These are phyloP conservation scores for Himantopus leucocephalus DNA, from an alignment of 2,113 vertebrate species.

Conservation along the genomic window DNA sequence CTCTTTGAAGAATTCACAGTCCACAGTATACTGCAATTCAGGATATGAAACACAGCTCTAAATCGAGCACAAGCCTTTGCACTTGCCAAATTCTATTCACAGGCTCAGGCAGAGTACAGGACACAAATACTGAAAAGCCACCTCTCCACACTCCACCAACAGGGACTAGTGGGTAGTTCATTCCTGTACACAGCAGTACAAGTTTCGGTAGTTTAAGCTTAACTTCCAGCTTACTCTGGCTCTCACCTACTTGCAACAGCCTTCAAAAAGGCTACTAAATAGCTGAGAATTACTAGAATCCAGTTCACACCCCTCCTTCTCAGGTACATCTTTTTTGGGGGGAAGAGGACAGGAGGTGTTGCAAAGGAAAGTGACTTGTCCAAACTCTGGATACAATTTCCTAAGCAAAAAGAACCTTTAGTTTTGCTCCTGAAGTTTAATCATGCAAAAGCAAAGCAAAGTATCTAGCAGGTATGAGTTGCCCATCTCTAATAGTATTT, in stretches of 20 bases:
- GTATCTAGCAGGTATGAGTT: not conserved
- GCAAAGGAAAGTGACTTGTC: not conserved
- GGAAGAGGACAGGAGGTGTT: too few species aligned
- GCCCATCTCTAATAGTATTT: not conserved
- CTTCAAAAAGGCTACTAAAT: not conserved
- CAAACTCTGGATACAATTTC: not conserved
- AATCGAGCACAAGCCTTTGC: not conserved
- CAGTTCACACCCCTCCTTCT: not conserved
- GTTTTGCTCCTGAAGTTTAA: not conserved
- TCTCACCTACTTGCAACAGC: not conserved
- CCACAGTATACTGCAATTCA: slow-evolving; percentile 85
- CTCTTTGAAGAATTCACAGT: slow-evolving; percentile 91
- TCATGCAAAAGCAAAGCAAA: not conserved
- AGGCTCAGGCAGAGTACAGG: not conserved
- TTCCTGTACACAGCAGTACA: not conserved
- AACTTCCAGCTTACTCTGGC: not conserved
- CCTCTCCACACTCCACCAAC: not conserved
- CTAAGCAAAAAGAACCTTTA: not conserved
- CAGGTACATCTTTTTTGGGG: not conserved
- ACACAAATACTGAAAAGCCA: not conserved
- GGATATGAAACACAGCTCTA: slow-evolving; percentile 4
- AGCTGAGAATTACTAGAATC: not conserved
- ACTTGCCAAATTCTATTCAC: not conserved
- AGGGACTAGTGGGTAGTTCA: not conserved
- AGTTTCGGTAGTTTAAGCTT: not conserved